Evolutionary conservation across 2,113 vertebrate species (phyloP), one percentile per base, ranked within the genome.

Genomic region (Eurypyga helias): DNA sequence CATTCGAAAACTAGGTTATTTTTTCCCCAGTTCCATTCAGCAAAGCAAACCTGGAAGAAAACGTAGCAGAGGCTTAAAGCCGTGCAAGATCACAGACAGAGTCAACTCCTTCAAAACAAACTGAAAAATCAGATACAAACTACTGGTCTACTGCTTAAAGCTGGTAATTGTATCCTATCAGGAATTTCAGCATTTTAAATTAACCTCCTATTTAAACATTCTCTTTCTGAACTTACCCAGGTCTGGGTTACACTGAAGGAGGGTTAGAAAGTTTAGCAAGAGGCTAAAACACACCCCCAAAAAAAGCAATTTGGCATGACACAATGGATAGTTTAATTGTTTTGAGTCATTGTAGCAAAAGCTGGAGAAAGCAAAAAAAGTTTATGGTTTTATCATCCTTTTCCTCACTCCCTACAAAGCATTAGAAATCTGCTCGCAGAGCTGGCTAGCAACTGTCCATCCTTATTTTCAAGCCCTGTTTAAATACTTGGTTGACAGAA

Each of bases 21-120:
- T 92, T 67, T 87, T 61, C 46, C 73, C 46, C 73, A 83, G 25
- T n/a, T 86, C 72, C 83, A 58, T 33, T 65, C 54, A 89, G 83
- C 45, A 76, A 55, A 76, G 20, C 23, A 46, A 66, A 36, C 33
- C 28, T 10, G 8, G 71, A n/a, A 93, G 52, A 17, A 84, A 94
- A 83, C 5, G 4, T 14, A 76, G 52, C 36, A 49, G 9, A 65
- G 33, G 17, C 51, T 82, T n/a, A 61, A 80, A 85, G 78, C 79
- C 48, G 43, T 21, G 31, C 6, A 13, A 55, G 86, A 20, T 7
- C 73, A 69, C 12, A 57, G 13, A 61, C 14, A 83, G 43, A 67
- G 80, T 16, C 23, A 65, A 23, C 25, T 41, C 33, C 33, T 71
- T 36, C 43, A 66, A 84, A 93, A 78, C 29, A 62, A 90, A 84